Percentiles rank a stretch among this genome's conserved stretches.
Evolutionary conservation across 1,140 invertebrate species (phyloP).

Genomic region (Ctenoplectra terminalis): DNA sequence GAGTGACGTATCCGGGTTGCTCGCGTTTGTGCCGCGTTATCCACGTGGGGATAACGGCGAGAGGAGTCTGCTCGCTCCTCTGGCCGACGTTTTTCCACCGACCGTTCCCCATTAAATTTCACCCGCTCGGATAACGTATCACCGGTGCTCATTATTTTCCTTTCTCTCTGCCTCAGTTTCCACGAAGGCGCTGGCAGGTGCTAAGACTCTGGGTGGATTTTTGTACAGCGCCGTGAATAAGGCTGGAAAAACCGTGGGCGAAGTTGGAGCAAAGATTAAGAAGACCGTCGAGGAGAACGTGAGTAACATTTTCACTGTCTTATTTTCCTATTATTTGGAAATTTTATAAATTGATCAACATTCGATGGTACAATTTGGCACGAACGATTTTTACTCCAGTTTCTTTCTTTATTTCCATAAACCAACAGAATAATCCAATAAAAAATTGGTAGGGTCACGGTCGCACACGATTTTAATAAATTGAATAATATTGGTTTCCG

Average conservation of each 20-base stretch:
- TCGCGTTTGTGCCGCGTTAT: not conserved
- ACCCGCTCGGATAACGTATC: slow-evolving; percentile 7
- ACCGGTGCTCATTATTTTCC: slow-evolving; percentile 43
- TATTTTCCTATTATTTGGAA: not conserved
- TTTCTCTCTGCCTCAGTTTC: slow-evolving; percentile 86
- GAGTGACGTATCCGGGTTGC: slow-evolving; percentile 55
- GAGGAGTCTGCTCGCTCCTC: not conserved
- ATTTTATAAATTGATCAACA: not conserved
- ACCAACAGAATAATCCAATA: no score
- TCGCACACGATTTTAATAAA: slow-evolving; percentile 8
- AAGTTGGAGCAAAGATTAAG: slow-evolving; percentile 95
- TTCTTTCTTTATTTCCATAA: no score
- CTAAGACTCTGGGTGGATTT: slow-evolving; percentile 96
- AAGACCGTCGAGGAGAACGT: slow-evolving; percentile 98
- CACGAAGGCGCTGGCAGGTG: slow-evolving; percentile 94
- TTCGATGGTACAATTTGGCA: no score
- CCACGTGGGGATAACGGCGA: no score
- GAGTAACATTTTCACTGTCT: slow-evolving; percentile 82
- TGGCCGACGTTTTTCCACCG: not conserved
- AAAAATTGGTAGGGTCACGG: not conserved
- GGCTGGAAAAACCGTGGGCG: slow-evolving; percentile 90
- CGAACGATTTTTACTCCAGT: no score
- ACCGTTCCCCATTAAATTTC: not conserved
- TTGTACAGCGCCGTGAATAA: slow-evolving; percentile 95
- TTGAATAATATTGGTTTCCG: no score